phyloP scores from a whole-genome alignment of 2,113 vertebrate genomes.

The Oncorhynchus mykiss region DNA sequence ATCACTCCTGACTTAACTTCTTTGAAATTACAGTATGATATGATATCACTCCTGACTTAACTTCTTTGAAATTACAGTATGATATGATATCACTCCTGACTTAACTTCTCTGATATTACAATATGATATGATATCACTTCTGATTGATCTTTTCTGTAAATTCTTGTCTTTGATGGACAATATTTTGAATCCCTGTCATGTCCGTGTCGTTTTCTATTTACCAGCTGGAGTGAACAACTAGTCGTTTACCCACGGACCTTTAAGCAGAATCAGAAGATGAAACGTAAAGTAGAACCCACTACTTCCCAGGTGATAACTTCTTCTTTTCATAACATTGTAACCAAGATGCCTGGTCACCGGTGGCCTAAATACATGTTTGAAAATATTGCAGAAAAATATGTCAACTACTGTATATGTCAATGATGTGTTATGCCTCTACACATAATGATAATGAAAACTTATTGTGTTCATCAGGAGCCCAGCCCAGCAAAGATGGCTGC shows the following conservation, averaged over 20 bases:
- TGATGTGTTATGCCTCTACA: neutral
- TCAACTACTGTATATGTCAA: neutral
- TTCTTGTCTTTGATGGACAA: neutral
- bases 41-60: no score
- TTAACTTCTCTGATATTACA: no score
- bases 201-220: neutral
- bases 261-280: constrained; percentile 66
- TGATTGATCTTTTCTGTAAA: neutral
- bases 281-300: constrained; percentile 60
- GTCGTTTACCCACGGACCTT: constrained; percentile 44
- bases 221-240: constrained; percentile 72
- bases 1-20: no score
- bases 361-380: neutral
- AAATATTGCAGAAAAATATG: neutral
- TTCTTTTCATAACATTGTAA: neutral
- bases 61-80: neutral
- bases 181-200: neutral
- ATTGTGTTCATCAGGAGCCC: constrained; percentile 52
- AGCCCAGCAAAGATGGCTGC: constrained; percentile 69
- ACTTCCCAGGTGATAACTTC: constrained; percentile 48
- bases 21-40: no score
- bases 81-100: no score
- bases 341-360: no score
- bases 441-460: neutral
- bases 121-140: no score